Percentiles rank a stretch among this genome's conserved stretches.
Conservation (phyloP, 1,140 invertebrate genomes). For the Heliconius congener region DNA sequence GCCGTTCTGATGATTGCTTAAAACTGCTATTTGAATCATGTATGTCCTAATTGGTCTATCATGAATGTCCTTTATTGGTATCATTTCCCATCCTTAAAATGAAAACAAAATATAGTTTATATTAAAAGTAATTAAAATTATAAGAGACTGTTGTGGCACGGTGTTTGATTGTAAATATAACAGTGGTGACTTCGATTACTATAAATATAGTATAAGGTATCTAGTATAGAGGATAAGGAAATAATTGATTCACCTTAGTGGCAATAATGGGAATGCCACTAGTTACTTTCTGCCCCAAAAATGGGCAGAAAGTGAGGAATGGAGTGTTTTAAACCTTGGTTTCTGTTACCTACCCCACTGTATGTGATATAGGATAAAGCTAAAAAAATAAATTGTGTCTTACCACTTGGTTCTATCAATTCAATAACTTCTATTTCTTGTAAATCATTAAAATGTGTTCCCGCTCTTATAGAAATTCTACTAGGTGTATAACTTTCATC, state of each 20-base stretch:
- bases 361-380: too few species aligned
- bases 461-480: constrained; percentile 96
- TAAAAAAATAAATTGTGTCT: constrained; percentile 20
- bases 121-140: background rate
- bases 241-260: too few species aligned
- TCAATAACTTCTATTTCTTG: constrained; percentile 98
- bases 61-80: constrained; percentile 94
- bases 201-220: too few species aligned
- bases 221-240: too few species aligned
- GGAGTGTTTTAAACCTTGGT: too few species aligned
- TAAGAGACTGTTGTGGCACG: too few species aligned
- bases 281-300: too few species aligned
- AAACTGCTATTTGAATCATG: constrained; percentile 98
- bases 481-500: constrained; percentile 99
- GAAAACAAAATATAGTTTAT: constrained; percentile 20
- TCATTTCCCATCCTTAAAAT: constrained; percentile 93
- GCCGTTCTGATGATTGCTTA: constrained; percentile 99
- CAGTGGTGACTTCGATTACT: too few species aligned
- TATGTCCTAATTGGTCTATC: constrained; percentile 95
- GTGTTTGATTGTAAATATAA: too few species aligned
- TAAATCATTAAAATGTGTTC: constrained; percentile 98
- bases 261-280: too few species aligned
- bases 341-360: too few species aligned
- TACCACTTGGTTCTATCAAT: constrained; percentile 93
- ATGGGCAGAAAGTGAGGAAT: too few species aligned